Percentiles rank a stretch among this genome's conserved stretches.
phyloP scores from a whole-genome alignment of 2,888 invertebrate species.

The Amblyjoppa fuscipennis region DNA sequence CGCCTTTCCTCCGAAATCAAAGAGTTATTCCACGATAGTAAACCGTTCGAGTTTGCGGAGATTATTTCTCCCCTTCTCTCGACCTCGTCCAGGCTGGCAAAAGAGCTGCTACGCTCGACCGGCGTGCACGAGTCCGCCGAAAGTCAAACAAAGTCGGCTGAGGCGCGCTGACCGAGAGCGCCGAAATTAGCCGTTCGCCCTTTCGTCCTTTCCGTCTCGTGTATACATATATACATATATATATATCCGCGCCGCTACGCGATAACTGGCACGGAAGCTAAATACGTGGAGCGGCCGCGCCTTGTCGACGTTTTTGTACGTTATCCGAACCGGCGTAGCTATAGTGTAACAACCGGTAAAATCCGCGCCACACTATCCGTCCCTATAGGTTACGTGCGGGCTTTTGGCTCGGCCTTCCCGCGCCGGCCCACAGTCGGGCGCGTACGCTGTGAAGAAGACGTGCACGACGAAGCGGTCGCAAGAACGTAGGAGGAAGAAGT shows the following conservation, averaged over 20 bases:
- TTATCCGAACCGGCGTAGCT: conserved; percentile 30
- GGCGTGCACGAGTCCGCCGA: conserved; percentile 52
- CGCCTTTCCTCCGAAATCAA: neutral
- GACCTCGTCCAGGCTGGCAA: neutral
- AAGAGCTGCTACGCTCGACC: conserved; percentile 27
- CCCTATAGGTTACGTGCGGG: neutral
- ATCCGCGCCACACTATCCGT: neutral
- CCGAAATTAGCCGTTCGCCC: conserved; percentile 73
- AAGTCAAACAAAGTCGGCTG: conserved; percentile 73
- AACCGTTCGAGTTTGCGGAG: conserved; percentile 29
- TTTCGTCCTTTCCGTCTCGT: conserved; percentile 23
- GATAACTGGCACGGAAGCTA: conserved; percentile 59
- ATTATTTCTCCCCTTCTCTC: conserved; percentile 11
- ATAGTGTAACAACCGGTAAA: neutral
- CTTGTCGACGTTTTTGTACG: conserved; percentile 29
- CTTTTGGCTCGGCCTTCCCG: conserved; percentile 3
- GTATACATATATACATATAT: conserved; percentile 40
- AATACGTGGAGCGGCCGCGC: conserved; percentile 52
- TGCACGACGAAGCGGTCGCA: conserved; percentile 33
- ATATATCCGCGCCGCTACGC: conserved; percentile 30
- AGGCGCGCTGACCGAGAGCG: conserved; percentile 64
- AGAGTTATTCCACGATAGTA: conserved; percentile 9
- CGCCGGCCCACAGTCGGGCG: conserved; percentile 1
- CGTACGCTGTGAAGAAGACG: neutral
- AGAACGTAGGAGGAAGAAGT: conserved; percentile 28